Evolutionary conservation across 2,888 invertebrate species (phyloP), one percentile per base, ranked within the genome.

Genomic region (Conchocele bisecta): DNA sequence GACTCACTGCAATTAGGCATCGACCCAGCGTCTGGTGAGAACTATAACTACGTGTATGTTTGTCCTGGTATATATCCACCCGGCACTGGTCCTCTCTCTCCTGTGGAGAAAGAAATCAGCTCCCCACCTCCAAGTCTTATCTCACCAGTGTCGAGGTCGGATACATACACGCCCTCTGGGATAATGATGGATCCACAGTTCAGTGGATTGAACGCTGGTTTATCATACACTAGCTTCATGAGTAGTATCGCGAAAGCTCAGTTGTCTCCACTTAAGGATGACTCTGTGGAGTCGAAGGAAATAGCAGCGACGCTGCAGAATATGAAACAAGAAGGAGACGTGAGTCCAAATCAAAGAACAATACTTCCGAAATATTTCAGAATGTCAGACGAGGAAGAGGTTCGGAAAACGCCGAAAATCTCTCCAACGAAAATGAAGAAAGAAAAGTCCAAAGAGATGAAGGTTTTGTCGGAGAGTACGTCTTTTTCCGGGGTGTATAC

Each of bases 401-500:
- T 42, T 26, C 2, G 26, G 11, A 11, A 37, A 41, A 15, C 39
- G 9, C 2, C 39, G 11, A 11, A 37, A 41, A 15, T 33, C 15
- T 11, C 33, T 51, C 51, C 31, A 33, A 64, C 42, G 29, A 71
- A 64, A 56, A 13, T 15, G 7, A 59, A 63, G n/a, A 41, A 44
- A 17, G 67, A 71, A 37, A 69, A 53, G 59, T 57, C 67, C 1
- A 81, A 79, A 13, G 85, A 85, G 42, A 85, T 88, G 84, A 86
- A 84, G 64, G 71, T 88, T 1, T 77, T 88, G 20, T 83, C 85
- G 1, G 88, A 88, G 46, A 87, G 85, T 56, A 85, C 81, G 0
- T 72, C 82, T 1, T 83, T 82, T 44, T 85, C 85, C 4, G 88
- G 87, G 0, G 86, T 88, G 6, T 88, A 88, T 69, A 88, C 88